Conservation (phyloP, 1,140 invertebrate genomes). For the Bilobella aurantiaca region DNA sequence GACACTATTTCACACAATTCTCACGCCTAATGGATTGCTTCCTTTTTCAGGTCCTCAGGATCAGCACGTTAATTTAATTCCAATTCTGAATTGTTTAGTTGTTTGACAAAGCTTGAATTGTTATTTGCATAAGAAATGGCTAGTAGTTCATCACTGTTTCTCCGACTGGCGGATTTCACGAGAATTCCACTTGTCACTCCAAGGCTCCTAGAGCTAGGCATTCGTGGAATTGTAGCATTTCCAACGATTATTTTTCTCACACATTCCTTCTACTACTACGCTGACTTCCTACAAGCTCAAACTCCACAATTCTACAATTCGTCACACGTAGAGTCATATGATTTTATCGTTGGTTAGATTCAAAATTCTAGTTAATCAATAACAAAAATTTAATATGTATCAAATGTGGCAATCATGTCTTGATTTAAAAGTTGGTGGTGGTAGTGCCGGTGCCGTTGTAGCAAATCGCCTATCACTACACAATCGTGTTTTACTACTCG, state of each 20-base stretch:
- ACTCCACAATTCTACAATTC: conserved; percentile 12
- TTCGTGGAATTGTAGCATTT: conserved; percentile 11
- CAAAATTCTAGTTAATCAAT: not conserved
- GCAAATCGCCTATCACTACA: conserved; percentile 13
- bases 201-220: not conserved
- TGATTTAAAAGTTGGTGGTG: conserved; percentile 7
- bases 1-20: no score
- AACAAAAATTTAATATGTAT: not conserved
- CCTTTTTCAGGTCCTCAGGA: no score
- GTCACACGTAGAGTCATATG: conserved; percentile 2
- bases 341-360: conserved; percentile 13
- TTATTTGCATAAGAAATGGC: no score
- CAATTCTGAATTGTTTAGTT: no score
- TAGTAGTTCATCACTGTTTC: not conserved
- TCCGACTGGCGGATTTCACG: not conserved
- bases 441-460: conserved; percentile 15
- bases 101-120: no score
- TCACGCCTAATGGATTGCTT: no score
- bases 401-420: not conserved
- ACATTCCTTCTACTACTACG: conserved; percentile 17
- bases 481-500: conserved; percentile 3
- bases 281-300: conserved; percentile 18
- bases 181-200: not conserved
- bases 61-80: no score
- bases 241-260: conserved; percentile 10